Conservation (phyloP, 2,888 invertebrate genomes). For the Orchesellides sinensis region DNA sequence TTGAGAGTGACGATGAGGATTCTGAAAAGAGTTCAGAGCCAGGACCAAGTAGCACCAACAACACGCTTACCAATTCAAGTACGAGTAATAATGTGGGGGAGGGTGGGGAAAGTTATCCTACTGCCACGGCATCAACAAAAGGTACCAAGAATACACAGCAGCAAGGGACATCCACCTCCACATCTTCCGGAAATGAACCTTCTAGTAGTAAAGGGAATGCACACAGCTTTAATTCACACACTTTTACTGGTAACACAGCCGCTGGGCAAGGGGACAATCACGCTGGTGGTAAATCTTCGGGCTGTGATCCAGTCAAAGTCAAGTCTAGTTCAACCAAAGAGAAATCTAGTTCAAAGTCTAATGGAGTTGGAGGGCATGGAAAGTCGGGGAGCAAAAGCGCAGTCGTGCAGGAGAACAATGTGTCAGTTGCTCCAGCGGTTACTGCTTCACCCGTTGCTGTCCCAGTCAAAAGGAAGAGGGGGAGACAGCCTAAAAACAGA, state of each 20-base stretch:
- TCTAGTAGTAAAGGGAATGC: constrained; percentile 54
- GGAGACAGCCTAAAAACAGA: constrained; percentile 65
- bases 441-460: constrained; percentile 35
- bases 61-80: not conserved
- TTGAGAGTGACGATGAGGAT: constrained; percentile 75
- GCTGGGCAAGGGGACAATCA: constrained; percentile 64
- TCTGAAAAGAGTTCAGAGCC: constrained; percentile 71
- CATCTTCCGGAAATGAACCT: constrained; percentile 38
- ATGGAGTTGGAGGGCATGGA: constrained; percentile 42
- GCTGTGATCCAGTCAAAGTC: constrained; percentile 70
- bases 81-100: constrained; percentile 21
- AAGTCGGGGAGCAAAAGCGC: constrained; percentile 32
- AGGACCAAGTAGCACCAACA: constrained; percentile 47
- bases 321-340: constrained; percentile 58
- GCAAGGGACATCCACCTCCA: constrained; percentile 5
- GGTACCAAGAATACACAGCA: constrained; percentile 27
- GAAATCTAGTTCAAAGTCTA: constrained; percentile 47
- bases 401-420: constrained; percentile 53
- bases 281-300: constrained; percentile 62
- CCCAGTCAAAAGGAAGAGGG: constrained; percentile 65
- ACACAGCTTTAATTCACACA: constrained; percentile 58
- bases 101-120: not conserved
- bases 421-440: constrained; percentile 20
- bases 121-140: constrained; percentile 20
- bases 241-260: constrained; percentile 41